A percentile compares a stretch with the other conserved stretches of the same genome.
These are phyloP conservation scores for Laspeyria flexula DNA, from an alignment of 2,888 invertebrate genomes.

Conservation along the genomic window DNA sequence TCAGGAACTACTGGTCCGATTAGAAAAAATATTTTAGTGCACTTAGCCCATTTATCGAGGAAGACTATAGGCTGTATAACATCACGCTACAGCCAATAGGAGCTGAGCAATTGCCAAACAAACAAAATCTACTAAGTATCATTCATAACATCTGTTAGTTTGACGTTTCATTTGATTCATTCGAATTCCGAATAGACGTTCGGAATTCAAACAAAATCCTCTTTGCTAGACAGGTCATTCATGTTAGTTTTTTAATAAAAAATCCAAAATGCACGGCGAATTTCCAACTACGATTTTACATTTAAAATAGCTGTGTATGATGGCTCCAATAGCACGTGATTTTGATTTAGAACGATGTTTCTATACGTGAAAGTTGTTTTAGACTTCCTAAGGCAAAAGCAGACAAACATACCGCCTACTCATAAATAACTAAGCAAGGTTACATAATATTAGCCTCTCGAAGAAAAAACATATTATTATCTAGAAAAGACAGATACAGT, in stretches of 20 bases:
- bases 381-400: constrained; percentile 26
- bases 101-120: no score
- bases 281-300: not conserved
- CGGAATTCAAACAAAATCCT: no score
- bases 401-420: constrained; percentile 32
- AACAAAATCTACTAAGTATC: no score
- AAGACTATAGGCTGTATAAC: no score
- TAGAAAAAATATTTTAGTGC: no score
- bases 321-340: not conserved
- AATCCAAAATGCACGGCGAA: not conserved
- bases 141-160: no score
- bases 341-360: constrained; percentile 10
- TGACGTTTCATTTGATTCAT: no score
- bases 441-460: constrained; percentile 7
- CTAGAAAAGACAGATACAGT: not conserved
- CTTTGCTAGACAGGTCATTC: no score
- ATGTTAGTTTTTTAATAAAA: not conserved
- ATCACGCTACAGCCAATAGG: no score
- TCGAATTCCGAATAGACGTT: no score
- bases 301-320: not conserved
- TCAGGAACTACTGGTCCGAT: no score
- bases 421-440: constrained; percentile 24
- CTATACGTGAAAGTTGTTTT: constrained; percentile 41
- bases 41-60: no score
- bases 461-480: not conserved